Evolutionary conservation across 2,888 invertebrate species (phyloP).

Genomic region (Agrotis ipsilon): DNA sequence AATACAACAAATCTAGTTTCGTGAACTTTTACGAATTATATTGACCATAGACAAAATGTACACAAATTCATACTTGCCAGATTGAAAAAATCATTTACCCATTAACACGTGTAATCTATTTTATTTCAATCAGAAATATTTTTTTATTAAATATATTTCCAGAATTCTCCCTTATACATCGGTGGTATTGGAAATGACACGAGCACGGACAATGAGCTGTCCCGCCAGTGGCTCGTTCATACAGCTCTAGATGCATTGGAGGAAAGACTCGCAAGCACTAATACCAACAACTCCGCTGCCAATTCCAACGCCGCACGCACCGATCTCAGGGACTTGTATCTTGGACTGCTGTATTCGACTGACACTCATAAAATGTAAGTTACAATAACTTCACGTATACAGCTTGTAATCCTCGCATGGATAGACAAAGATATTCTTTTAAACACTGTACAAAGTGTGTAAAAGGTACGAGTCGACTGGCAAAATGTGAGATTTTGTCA

Average conservation of each 20-base stretch:
- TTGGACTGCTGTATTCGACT: constrained; percentile 97
- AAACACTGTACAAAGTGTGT: no score
- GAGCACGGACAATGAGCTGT: constrained; percentile 95
- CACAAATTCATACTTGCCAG: constrained; percentile 26
- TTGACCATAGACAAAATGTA: constrained; percentile 40
- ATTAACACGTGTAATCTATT: no score
- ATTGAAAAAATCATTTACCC: constrained; percentile 19
- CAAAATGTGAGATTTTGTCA: no score
- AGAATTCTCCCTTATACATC: constrained; percentile 98
- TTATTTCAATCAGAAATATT: no score
- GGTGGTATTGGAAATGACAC: constrained; percentile 89
- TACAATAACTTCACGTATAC: no score
- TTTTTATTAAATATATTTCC: constrained; percentile 66
- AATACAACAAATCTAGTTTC: constrained; percentile 13
- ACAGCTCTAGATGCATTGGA: constrained; percentile 97
- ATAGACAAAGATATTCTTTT: no score
- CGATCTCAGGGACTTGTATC: constrained; percentile 97
- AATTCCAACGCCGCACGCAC: constrained; percentile 91
- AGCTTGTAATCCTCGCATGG: no score
- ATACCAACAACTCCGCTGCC: constrained; percentile 84
- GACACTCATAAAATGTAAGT: constrained; percentile 98
- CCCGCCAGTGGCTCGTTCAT: constrained; percentile 98
- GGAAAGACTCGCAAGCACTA: constrained; percentile 93
- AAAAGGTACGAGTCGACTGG: no score
- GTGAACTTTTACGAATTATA: neutral